Conservation (phyloP, 2,113 vertebrate species). For the Protobothrops mucrosquamatus region DNA sequence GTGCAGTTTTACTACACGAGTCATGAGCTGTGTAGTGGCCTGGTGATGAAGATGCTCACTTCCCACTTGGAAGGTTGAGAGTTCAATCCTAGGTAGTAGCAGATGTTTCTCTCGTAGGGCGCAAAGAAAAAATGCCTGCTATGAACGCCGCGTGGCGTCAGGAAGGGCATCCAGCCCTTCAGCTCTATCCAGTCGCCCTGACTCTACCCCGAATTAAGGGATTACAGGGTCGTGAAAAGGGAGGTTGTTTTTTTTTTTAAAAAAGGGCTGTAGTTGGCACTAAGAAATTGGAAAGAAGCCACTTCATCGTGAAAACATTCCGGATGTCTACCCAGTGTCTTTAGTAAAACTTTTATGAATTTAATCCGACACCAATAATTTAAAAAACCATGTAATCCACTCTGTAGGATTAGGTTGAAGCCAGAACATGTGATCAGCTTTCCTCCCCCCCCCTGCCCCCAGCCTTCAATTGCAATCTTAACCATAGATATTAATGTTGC, state of each 20-base stretch:
- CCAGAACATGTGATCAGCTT: background rate
- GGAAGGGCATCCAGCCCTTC: background rate
- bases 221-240: background rate
- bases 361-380: background rate
- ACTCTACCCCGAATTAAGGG: background rate
- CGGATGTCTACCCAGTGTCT: background rate
- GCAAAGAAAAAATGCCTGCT: background rate
- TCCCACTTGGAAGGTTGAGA: background rate
- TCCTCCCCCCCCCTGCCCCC: fast-evolving
- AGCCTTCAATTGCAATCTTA: background rate
- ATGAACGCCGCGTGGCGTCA: background rate
- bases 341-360: background rate
- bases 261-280: background rate
- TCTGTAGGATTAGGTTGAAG: background rate
- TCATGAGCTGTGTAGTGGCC: background rate
- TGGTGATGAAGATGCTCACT: background rate
- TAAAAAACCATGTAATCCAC: background rate
- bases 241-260: background rate
- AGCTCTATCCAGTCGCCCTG: background rate
- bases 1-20: too few species aligned
- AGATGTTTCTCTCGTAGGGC: background rate
- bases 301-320: background rate
- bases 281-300: background rate
- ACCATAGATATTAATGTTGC: background rate
- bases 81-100: background rate